Conservation (phyloP, 1,140 invertebrate genomes). For the Achroia grisella region DNA sequence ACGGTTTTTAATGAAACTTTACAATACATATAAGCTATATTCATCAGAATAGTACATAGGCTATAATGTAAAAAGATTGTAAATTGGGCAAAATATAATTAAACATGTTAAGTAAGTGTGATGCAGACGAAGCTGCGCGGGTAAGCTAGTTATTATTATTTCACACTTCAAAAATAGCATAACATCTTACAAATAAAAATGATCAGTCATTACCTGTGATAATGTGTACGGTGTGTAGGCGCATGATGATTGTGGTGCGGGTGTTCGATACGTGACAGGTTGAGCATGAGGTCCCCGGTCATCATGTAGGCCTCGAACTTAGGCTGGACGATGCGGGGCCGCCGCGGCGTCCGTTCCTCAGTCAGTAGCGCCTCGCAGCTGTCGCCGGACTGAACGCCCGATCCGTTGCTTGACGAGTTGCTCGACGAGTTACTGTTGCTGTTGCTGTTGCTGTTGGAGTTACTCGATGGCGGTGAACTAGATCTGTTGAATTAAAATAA, state of each 20-base stretch:
- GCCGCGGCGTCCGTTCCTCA: constrained; percentile 21
- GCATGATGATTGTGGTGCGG: constrained; percentile 60
- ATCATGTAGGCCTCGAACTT: constrained; percentile 95
- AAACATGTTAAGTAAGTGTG: no score
- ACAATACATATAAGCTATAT: no score
- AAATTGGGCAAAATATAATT: no score
- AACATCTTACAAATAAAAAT: no score
- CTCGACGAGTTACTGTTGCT: constrained; percentile 53
- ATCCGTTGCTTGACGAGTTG: constrained; percentile 58
- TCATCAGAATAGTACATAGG: no score
- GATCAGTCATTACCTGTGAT: constrained; percentile 45
- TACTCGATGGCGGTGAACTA: constrained; percentile 48
- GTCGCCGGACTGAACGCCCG: constrained; percentile 51
- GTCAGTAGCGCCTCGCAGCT: constrained; percentile 57
- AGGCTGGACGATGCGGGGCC: constrained; percentile 40
- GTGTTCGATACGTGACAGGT: constrained; percentile 83
- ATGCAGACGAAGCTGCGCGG: no score
- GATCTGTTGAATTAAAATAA: constrained; percentile 19
- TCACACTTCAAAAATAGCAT: no score
- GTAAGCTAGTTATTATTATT: no score
- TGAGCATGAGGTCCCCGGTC: constrained; percentile 96
- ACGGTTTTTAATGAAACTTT: no score
- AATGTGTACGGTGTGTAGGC: constrained; percentile 59
- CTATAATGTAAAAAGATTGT: no score
- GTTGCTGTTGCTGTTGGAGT: constrained; percentile 28